phyloP scores from a whole-genome alignment of 2,113 vertebrate genomes.

The Sinosuthora webbiana region DNA sequence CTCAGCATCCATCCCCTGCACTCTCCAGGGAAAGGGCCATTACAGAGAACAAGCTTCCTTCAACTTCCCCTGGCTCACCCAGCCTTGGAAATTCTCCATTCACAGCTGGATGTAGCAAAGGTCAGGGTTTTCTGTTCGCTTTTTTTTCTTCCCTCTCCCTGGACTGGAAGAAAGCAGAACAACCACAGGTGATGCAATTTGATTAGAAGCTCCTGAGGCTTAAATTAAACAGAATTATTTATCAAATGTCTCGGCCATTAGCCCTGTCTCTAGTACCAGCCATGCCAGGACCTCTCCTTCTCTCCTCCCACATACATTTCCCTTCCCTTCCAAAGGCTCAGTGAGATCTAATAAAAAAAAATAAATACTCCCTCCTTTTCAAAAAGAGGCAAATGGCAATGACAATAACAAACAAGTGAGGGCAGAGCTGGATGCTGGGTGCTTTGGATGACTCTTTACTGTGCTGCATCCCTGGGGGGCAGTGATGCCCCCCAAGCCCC shows the following conservation, averaged over 20 bases:
- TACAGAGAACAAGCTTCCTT: neutral
- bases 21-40: neutral
- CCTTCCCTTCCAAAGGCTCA: neutral
- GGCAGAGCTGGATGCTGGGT: neutral
- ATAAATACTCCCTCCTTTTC: neutral
- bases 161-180: conserved; percentile 9
- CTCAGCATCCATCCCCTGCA: neutral
- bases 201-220: conserved; percentile 18
- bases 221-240: conserved; percentile 56
- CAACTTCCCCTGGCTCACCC: neutral
- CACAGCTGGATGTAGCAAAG: neutral
- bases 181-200: conserved; percentile 51
- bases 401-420: neutral
- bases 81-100: conserved; percentile 1
- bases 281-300: neutral
- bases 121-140: neutral
- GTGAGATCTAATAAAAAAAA: neutral
- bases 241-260: conserved; percentile 21
- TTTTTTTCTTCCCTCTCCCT: neutral
- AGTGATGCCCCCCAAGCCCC: neutral
- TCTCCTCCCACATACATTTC: neutral
- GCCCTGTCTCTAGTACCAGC: neutral
- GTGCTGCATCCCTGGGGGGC: neutral
- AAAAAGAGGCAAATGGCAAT: neutral
- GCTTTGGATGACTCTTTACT: neutral